phyloP scores from a whole-genome alignment of 2,888 invertebrate genomes.

The Gisinianus flammeolus region DNA sequence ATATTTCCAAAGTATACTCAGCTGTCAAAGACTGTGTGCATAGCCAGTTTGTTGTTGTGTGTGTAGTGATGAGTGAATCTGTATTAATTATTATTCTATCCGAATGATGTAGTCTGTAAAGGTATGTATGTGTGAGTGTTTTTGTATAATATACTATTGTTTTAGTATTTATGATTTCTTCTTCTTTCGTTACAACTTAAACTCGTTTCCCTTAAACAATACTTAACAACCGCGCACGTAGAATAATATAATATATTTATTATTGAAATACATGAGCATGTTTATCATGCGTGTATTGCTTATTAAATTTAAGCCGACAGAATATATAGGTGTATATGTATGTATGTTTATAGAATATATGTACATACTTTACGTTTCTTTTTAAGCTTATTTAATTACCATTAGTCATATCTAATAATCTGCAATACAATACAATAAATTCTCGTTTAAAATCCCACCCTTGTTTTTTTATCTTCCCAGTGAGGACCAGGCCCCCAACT shows the following conservation, averaged over 20 bases:
- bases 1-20: too few relatives aligned
- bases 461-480: not conserved
- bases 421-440: conserved; percentile 44
- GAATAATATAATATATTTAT: not conserved
- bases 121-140: not conserved
- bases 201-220: not conserved
- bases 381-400: not conserved
- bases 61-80: too few relatives aligned
- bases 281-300: not conserved
- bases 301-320: not conserved
- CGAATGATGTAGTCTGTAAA: too few relatives aligned
- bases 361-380: too few relatives aligned
- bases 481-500: conserved; percentile 8
- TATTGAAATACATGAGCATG: not conserved
- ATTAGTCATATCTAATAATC: not conserved
- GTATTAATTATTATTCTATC: too few relatives aligned
- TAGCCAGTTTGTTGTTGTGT: too few relatives aligned
- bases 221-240: not conserved
- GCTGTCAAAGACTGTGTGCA: too few relatives aligned
- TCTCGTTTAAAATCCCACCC: conserved; percentile 18
- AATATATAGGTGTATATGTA: not conserved
- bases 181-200: not conserved
- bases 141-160: not conserved
- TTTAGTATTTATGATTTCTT: not conserved
- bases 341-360: not conserved